Evolutionary conservation across 1,140 invertebrate genomes (phyloP).

Genomic region (Drosophila punjabiensis): DNA sequence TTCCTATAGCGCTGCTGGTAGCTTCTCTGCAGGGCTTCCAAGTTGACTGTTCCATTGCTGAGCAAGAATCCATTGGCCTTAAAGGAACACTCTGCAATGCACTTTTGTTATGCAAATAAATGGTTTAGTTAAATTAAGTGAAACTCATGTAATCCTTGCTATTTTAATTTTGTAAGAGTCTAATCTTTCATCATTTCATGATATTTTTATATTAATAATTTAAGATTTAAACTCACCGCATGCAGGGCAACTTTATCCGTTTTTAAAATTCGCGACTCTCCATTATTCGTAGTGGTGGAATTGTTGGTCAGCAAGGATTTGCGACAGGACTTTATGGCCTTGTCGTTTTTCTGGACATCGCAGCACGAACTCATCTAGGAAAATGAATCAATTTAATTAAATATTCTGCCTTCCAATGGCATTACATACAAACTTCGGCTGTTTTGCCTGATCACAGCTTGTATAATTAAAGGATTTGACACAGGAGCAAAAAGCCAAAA

Average conservation of each 20-base stretch:
- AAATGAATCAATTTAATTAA: neutral
- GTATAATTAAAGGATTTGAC: slow-evolving; percentile 43
- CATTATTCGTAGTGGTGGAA: slow-evolving; percentile 28
- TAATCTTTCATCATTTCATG: too few relatives aligned
- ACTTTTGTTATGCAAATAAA: slow-evolving; percentile 28
- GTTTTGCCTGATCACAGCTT: slow-evolving; percentile 60
- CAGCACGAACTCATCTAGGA: slow-evolving; percentile 53
- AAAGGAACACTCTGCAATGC: slow-evolving; percentile 63
- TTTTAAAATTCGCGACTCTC: slow-evolving; percentile 32
- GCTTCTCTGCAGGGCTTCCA: slow-evolving; percentile 33
- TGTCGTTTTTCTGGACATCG: slow-evolving; percentile 52
- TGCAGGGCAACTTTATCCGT: slow-evolving; percentile 59
- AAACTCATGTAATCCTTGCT: neutral
- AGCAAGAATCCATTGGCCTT: slow-evolving; percentile 42
- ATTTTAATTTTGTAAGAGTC: too few relatives aligned
- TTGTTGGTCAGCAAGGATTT: slow-evolving; percentile 46
- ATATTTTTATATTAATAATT: too few relatives aligned
- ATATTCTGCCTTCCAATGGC: neutral
- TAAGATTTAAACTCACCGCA: slow-evolving; percentile 30
- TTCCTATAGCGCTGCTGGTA: slow-evolving; percentile 50
- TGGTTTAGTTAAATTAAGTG: neutral
- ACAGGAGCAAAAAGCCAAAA: neutral
- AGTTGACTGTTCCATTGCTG: slow-evolving; percentile 47
- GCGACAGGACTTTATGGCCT: slow-evolving; percentile 41
- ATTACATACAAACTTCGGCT: slow-evolving; percentile 52